phyloP scores from a whole-genome alignment of 2,113 vertebrate genomes.

The Alectura lathami region DNA sequence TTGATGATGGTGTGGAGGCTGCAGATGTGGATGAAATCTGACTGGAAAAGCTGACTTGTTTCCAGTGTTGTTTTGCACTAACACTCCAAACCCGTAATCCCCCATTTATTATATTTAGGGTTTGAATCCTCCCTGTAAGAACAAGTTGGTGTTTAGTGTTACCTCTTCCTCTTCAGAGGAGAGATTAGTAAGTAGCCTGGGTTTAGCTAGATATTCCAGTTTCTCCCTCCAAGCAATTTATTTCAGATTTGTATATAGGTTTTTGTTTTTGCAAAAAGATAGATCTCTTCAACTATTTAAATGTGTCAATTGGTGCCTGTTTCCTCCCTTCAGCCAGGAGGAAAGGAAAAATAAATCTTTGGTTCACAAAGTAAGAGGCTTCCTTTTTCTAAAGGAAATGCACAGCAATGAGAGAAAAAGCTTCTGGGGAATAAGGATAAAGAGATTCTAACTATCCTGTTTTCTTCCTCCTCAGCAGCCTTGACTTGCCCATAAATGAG shows the following conservation, averaged over 20 bases:
- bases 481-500: constrained; percentile 86
- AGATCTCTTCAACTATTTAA: constrained; percentile 66
- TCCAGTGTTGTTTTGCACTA: constrained; percentile 98
- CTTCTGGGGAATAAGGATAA: constrained; percentile 48
- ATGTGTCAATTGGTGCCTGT: constrained; percentile 68
- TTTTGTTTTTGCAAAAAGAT: constrained; percentile 57
- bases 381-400: constrained; percentile 81
- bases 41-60: constrained; percentile 98
- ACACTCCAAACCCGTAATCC: constrained; percentile 99
- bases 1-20: constrained; percentile 95
- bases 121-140: constrained; percentile 73
- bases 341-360: constrained; percentile 82
- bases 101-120: constrained; percentile 93
- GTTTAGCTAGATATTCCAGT: constrained; percentile 71
- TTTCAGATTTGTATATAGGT: constrained; percentile 72
- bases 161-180: constrained; percentile 52
- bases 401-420: constrained; percentile 76
- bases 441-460: constrained; percentile 77
- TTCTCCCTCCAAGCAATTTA: constrained; percentile 68
- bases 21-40: constrained; percentile 97
- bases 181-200: constrained; percentile 62
- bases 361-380: constrained; percentile 85
- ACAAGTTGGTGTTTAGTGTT: constrained; percentile 68
- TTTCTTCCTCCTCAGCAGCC: constrained; percentile 80
- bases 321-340: constrained; percentile 72